A percentile compares a stretch with the other conserved stretches of the same genome.
Conservation (phyloP, 2,113 vertebrate genomes). For the Psilopogon haemacephalus region DNA sequence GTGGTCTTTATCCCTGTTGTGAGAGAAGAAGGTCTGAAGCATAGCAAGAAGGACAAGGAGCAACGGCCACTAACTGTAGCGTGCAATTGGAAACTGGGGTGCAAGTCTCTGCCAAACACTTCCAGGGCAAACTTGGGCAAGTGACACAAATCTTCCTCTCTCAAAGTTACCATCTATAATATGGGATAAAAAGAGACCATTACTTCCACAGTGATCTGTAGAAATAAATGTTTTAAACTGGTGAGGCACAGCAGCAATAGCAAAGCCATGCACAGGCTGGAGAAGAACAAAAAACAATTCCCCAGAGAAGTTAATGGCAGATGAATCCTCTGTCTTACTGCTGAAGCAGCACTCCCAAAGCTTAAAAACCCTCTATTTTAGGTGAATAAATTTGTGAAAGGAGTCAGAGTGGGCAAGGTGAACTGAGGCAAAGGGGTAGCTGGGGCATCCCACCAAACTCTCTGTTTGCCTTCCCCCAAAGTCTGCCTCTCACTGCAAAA, state of each 20-base stretch:
- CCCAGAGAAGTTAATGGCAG: background rate
- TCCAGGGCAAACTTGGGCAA: background rate
- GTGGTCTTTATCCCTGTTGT: background rate
- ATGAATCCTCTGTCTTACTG: background rate
- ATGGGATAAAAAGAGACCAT: background rate
- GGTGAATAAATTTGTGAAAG: background rate
- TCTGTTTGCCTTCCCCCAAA: accelerated
- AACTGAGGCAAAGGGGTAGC: background rate
- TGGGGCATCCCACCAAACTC: background rate
- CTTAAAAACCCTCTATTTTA: background rate
- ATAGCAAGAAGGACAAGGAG: background rate
- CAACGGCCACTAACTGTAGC: background rate
- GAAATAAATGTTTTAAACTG: background rate
- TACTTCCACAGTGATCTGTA: background rate
- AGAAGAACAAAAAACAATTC: background rate
- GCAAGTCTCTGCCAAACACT: background rate
- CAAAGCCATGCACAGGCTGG: background rate
- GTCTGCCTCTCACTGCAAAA: background rate
- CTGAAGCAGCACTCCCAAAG: background rate
- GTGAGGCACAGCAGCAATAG: accelerated
- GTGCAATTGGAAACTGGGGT: background rate
- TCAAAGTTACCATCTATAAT: background rate
- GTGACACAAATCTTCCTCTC: background rate
- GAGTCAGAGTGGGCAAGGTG: background rate
- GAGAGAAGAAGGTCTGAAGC: background rate